Evolutionary conservation across 2,797 vertebrate species (phyloP).

Genomic region (Helarctos malayanus): DNA sequence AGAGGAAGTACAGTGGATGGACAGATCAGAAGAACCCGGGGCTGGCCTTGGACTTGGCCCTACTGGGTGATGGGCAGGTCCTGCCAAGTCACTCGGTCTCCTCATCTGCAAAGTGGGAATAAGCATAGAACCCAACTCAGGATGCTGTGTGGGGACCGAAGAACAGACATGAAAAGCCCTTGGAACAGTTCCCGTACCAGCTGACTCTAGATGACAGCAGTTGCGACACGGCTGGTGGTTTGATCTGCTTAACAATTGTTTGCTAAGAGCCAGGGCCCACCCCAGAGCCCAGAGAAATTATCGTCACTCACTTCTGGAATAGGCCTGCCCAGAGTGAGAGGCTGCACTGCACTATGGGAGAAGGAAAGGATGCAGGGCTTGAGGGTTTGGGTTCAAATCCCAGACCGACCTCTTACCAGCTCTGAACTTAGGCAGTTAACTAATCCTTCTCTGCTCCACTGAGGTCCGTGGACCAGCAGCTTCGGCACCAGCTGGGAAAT

Average conservation of each 20-base stretch:
- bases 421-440: background rate
- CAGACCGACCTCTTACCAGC: background rate
- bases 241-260: background rate
- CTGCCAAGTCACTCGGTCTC: background rate
- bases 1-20: background rate
- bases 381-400: background rate
- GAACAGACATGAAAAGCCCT: background rate
- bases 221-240: background rate
- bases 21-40: background rate
- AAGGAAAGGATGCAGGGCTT: background rate
- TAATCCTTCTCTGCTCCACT: background rate
- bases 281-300: background rate
- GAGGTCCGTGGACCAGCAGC: background rate
- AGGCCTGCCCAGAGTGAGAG: background rate
- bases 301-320: background rate
- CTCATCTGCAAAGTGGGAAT: background rate
- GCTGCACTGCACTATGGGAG: fast-evolving
- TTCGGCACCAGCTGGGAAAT: background rate
- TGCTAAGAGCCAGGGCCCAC: background rate
- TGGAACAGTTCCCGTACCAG: background rate
- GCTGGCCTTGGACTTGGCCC: background rate
- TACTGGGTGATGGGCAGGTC: background rate
- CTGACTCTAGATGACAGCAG: background rate
- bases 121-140: background rate
- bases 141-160: background rate